phyloP scores from a whole-genome alignment of 2,797 vertebrate genomes.

The Lagocephalus sceleratus region DNA sequence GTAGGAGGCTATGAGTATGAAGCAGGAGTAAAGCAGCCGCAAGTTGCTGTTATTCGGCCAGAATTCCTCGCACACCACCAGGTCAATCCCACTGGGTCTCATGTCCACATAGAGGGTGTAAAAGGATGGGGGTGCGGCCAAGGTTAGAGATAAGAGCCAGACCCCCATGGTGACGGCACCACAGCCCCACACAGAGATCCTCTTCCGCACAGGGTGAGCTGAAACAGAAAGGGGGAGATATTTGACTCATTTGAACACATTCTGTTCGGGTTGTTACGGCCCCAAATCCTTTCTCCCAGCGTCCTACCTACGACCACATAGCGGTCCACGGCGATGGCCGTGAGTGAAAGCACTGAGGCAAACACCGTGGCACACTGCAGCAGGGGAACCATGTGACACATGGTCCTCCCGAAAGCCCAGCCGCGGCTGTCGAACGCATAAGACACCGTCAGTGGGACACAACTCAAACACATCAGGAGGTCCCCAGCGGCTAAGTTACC shows the following conservation, averaged over 20 bases:
- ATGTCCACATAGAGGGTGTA: conserved; percentile 76
- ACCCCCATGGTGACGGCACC: conserved; percentile 65
- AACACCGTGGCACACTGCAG: conserved; percentile 79
- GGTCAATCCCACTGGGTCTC: conserved; percentile 67
- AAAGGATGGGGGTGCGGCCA: conserved; percentile 74
- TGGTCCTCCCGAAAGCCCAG: conserved; percentile 76
- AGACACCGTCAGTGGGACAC: conserved; percentile 77
- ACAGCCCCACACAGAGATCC: conserved; percentile 74
- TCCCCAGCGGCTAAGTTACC: conserved; percentile 81
- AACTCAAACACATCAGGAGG: conserved; percentile 81
- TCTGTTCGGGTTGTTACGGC: neutral
- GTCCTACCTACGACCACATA: conserved; percentile 76
- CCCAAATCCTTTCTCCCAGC: neutral
- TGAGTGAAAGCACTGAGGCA: conserved; percentile 79
- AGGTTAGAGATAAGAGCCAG: conserved; percentile 74
- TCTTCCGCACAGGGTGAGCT: conserved; percentile 76
- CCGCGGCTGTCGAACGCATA: conserved; percentile 78
- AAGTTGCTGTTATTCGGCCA: conserved; percentile 71
- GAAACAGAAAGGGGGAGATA: conserved; percentile 6
- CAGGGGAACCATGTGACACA: conserved; percentile 78
- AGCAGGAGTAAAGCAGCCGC: conserved; percentile 76
- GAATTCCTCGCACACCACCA: conserved; percentile 81
- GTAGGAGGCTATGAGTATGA: conserved; percentile 70
- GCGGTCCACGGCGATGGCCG: conserved; percentile 81
- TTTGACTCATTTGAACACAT: neutral